Conservation (phyloP, 2,113 vertebrate species). For the Sula dactylatra region DNA sequence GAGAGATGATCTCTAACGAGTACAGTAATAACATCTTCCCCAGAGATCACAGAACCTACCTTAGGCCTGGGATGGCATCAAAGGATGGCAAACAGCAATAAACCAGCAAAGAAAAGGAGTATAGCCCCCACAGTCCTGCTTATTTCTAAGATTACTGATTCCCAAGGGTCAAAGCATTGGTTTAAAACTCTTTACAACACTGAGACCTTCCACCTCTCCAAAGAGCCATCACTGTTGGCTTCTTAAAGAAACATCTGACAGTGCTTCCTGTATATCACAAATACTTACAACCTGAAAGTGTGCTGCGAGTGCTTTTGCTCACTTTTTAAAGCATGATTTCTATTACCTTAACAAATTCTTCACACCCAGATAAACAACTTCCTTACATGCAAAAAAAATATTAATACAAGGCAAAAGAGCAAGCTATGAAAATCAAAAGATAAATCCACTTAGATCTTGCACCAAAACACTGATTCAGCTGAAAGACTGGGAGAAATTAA, state of each 20-base stretch:
- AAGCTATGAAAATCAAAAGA: not conserved
- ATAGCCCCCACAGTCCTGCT: not conserved
- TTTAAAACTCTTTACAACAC: not conserved
- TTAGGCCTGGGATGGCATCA: not conserved
- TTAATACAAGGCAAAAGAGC: not conserved
- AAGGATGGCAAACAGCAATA: not conserved
- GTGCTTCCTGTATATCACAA: not conserved
- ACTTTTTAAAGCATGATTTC: not conserved
- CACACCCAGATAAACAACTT: not conserved
- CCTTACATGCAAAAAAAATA: not conserved
- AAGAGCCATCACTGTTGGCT: not conserved
- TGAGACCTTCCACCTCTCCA: not conserved
- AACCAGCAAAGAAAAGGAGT: not conserved
- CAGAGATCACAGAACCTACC: rapidly evolving
- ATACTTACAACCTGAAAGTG: not conserved
- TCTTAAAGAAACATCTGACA: not conserved
- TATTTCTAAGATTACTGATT: not conserved
- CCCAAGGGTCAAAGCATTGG: not conserved
- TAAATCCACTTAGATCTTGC: not conserved
- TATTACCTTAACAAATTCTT: not conserved
- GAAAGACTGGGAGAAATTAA: not conserved
- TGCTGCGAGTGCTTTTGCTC: not conserved
- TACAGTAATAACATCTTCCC: not conserved
- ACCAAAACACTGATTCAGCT: not conserved
- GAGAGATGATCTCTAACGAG: not conserved